These are phyloP conservation scores for Phycodurus eques DNA, from an alignment of 2,113 vertebrate species.

Conservation along the genomic window DNA sequence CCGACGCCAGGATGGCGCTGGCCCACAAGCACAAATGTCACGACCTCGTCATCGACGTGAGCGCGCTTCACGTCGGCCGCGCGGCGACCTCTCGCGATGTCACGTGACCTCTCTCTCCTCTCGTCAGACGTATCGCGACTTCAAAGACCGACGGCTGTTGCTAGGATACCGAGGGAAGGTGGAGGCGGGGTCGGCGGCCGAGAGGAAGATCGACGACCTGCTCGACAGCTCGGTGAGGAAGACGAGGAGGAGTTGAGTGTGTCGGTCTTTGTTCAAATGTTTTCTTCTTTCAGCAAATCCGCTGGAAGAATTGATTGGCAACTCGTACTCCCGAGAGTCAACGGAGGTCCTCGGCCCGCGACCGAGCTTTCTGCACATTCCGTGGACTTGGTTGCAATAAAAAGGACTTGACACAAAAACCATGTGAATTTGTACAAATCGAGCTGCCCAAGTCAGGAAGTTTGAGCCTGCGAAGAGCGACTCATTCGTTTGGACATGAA, in stretches of 20 bases:
- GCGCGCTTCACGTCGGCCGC: constrained; percentile 1
- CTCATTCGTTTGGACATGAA: too few relatives aligned
- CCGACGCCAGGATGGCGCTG: constrained; percentile 80
- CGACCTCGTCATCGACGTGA: constrained; percentile 89
- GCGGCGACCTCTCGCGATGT: neutral
- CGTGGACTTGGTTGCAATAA: neutral
- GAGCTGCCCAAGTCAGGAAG: too few relatives aligned
- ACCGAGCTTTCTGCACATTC: neutral
- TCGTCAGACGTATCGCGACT: constrained; percentile 83
- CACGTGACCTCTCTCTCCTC: constrained; percentile 14
- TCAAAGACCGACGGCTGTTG: constrained; percentile 90
- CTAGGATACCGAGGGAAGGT: constrained; percentile 83
- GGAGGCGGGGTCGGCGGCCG: constrained; percentile 80
- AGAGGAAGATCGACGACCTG: constrained; percentile 83
- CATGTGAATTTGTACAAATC: too few relatives aligned
- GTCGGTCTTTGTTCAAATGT: neutral
- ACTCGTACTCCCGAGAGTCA: neutral
- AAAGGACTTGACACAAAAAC: too few relatives aligned
- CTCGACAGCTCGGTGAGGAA: constrained; percentile 81
- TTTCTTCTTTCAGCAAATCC: constrained; percentile 82
- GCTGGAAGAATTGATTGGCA: constrained; percentile 88
- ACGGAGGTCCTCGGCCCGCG: neutral
- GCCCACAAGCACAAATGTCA: constrained; percentile 94
- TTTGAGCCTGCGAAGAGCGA: too few relatives aligned
- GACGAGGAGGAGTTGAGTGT: neutral